These are phyloP conservation scores for Etia nguti DNA, from an alignment of 2,113 vertebrate genomes.

Conservation along the genomic window DNA sequence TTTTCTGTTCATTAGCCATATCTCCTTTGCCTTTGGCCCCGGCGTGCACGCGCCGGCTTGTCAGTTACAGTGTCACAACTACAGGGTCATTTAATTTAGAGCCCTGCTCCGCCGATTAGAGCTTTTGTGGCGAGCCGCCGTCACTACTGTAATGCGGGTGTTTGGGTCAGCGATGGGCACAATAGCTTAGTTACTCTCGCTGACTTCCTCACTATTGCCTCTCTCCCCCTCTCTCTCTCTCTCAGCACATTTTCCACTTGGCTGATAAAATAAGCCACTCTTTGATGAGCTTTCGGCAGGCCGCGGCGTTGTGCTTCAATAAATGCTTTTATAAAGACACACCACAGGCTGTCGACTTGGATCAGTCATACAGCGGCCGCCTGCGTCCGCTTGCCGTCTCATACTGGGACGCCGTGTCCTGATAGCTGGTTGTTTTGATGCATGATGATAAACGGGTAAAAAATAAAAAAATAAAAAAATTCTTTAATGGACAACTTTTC, in stretches of 20 bases:
- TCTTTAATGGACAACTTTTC: neutral
- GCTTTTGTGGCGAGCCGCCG: slow-evolving; percentile 54
- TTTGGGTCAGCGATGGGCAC: slow-evolving; percentile 63
- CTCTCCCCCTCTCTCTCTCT: slow-evolving; percentile 8
- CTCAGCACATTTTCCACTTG: slow-evolving; percentile 74
- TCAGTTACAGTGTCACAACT: slow-evolving; percentile 48
- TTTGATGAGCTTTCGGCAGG: slow-evolving; percentile 67
- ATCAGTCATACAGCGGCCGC: slow-evolving; percentile 49
- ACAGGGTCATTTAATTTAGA: slow-evolving; percentile 51
- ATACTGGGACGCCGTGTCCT: neutral
- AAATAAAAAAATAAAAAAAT: fast-evolving
- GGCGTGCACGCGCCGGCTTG: neutral
- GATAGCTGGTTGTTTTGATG: neutral
- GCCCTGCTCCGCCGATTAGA: slow-evolving; percentile 47
- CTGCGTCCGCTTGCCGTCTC: neutral
- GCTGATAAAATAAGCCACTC: slow-evolving; percentile 71
- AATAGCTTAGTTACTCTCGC: slow-evolving; percentile 61
- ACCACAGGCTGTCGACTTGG: slow-evolving; percentile 56
- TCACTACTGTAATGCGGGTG: slow-evolving; percentile 49
- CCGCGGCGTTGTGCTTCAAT: slow-evolving; percentile 42
- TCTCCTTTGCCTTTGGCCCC: slow-evolving; percentile 37
- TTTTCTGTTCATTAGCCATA: slow-evolving; percentile 53
- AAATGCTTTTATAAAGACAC: slow-evolving; percentile 64
- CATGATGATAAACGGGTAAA: neutral
- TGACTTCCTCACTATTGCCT: slow-evolving; percentile 57